Conservation (phyloP, 2,888 invertebrate genomes). For the Thereva nobilitata region DNA sequence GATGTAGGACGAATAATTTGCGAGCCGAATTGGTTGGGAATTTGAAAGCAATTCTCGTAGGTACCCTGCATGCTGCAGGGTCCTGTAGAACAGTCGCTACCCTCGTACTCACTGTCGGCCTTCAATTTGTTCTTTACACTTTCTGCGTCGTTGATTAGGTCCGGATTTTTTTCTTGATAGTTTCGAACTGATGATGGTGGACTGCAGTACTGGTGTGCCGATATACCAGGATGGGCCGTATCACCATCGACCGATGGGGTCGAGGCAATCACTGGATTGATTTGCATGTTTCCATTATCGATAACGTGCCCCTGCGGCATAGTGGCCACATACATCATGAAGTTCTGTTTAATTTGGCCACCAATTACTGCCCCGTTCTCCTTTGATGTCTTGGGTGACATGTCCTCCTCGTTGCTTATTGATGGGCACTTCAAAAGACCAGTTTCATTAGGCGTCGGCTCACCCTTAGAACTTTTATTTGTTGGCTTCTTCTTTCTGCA, state of each 20-base stretch:
- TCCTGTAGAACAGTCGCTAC: constrained; percentile 53
- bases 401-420: constrained; percentile 55
- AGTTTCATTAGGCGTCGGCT: constrained; percentile 63
- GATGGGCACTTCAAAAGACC: constrained; percentile 61
- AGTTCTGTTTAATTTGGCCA: constrained; percentile 56
- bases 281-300: constrained; percentile 46
- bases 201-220: constrained; percentile 61
- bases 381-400: constrained; percentile 51
- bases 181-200: constrained; percentile 62
- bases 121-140: constrained; percentile 61
- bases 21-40: constrained; percentile 63
- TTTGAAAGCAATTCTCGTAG: constrained; percentile 56
- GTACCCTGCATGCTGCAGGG: constrained; percentile 48
- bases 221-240: constrained; percentile 53
- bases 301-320: constrained; percentile 44
- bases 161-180: constrained; percentile 73
- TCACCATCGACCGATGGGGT: constrained; percentile 46
- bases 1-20: constrained; percentile 56
- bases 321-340: constrained; percentile 54
- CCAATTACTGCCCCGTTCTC: constrained; percentile 50
- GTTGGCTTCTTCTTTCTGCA: constrained; percentile 56
- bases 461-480: constrained; percentile 63
- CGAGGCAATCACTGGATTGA: constrained; percentile 42
- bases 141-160: constrained; percentile 78
- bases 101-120: constrained; percentile 56